Percentiles rank a stretch among this genome's conserved stretches.
Evolutionary conservation across 23 tunicate species (phyloP).

Genomic region (Trididemnum clinides): DNA sequence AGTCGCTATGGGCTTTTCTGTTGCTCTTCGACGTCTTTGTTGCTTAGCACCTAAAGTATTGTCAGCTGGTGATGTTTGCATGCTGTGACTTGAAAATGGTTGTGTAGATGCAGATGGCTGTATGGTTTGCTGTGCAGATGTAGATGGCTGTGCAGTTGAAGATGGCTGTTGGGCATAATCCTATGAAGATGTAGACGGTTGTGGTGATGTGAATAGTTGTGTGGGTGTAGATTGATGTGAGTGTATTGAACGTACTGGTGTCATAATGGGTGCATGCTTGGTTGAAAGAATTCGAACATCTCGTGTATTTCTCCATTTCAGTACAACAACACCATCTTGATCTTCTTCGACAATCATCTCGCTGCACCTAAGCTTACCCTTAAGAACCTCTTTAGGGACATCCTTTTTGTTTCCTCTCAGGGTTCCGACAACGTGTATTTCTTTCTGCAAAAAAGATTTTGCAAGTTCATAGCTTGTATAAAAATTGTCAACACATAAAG

Average conservation of each 20-base stretch:
- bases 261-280: constrained; percentile 38
- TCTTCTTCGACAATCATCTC: constrained; percentile 24
- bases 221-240: not conserved
- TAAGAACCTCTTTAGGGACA: constrained; percentile 22
- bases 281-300: constrained; percentile 29
- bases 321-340: constrained; percentile 26
- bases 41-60: constrained; percentile 8
- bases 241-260: constrained; percentile 22
- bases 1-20: constrained; percentile 21
- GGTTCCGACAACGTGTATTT: no score
- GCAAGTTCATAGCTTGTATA: no score
- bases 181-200: constrained; percentile 15
- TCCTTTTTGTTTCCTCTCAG: no score
- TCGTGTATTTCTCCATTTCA: constrained; percentile 24
- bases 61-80: constrained; percentile 3
- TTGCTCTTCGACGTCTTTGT: constrained; percentile 29
- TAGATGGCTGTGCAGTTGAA: not conserved
- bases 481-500: no score
- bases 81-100: constrained; percentile 20
- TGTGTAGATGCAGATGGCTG: not conserved
- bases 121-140: no score
- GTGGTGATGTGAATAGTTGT: not conserved
- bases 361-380: constrained; percentile 19
- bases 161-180: not conserved
- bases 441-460: no score